Evolutionary conservation across 2,888 invertebrate genomes (phyloP), one percentile per base, ranked within the genome.

Genomic region (Serrognathus titanus): DNA sequence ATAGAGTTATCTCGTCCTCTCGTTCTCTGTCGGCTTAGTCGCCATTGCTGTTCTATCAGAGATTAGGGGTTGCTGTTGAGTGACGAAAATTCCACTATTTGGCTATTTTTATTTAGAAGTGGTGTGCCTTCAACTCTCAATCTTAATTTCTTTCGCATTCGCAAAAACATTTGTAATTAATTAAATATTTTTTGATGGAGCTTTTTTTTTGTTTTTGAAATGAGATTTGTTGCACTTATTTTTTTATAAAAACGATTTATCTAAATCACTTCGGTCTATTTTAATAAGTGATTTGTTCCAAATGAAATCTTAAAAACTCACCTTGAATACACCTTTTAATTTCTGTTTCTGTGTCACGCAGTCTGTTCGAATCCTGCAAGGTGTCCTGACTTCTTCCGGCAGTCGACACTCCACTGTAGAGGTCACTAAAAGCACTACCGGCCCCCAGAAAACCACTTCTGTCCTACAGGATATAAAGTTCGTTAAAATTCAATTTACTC

Each of bases 381-480:
- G 63, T 62, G 48, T 75, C 74, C 60, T 71, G 72, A 41, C 72
- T 69, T 63, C 76, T 69, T 58, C 72, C 71, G 39, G 70, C 69
- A 9, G 71, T 61, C 13, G 75, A 69, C 16, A 73, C 73, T 52
- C 83, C 83, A 36, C 82, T 82, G 70, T 85, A 85, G 66, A 85
- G 81, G 65, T 85, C 82, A 79, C 88, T 84, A 77, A 89, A 89
- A 2, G 89, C 89, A 60, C 88, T 88, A 48, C 86, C 83, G 10
- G 87, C 83, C 0, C 88, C 86, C 60, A 89, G 80, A 64, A 89
- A 84, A 9, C 86, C 84, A 38, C 86, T 87, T 53, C 85, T 78
- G 75, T 89, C 89, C 76, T 89, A 85, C 24, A 31, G 24, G 1
- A 7, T 6, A 31, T 5, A 3, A 31, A 31, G 24, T 31, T 0